Base-by-base conservation (phyloP, 2,797 vertebrate species). In the Nothura maculosa region DNA sequence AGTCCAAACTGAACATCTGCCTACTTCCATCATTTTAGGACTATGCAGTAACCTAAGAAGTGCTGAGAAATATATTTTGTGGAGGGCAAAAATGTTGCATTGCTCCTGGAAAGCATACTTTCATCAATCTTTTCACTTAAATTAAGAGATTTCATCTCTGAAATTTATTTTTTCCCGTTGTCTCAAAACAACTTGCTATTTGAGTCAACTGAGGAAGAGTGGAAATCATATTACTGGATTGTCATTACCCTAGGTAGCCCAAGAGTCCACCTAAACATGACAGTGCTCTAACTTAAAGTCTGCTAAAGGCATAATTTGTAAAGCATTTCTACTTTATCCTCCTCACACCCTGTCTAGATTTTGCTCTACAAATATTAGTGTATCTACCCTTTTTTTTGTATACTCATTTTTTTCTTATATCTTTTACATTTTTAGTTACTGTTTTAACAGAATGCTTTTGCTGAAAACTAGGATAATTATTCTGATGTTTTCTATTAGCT, bases 401-500 rank as follows among this genome's bases (percentile, higher is more conserved):
- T 38, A 38, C 38, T 38, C 38, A 38, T 45, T 4, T 43, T 43
- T 43, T 43, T 43, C 7, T 30, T 1, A 5, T n/a, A 77, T 85
- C 27, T 25, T 8, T 55, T n/a, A 55, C 8, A 4, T 7, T 47
- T 79, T 48, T 43, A 64, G 38, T 64, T 47, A 47, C 22, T 66
- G 19, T 69, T 87, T 87, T 78, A 87, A 42, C 8, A 74, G 25
- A 38, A 83, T 83, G 9, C 73, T 86, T 92, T 54, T 62, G 38
- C 34, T 81, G 45, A 88, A 76, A 85, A 73, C 38, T 18, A 69
- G 84, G 12, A 22, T 42, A 83, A 90, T 81, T 83, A 48, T 90
- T 90, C 38, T 80, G 11, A 32, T 86, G 62, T 86, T 88, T 92
- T 90, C 64, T 83, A 28, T 77, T 85, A 87, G 82, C 32, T 90